A percentile compares a stretch with the other conserved stretches of the same genome.
phyloP scores from a whole-genome alignment of 2,888 invertebrate genomes.

The Pinctada fucata region DNA sequence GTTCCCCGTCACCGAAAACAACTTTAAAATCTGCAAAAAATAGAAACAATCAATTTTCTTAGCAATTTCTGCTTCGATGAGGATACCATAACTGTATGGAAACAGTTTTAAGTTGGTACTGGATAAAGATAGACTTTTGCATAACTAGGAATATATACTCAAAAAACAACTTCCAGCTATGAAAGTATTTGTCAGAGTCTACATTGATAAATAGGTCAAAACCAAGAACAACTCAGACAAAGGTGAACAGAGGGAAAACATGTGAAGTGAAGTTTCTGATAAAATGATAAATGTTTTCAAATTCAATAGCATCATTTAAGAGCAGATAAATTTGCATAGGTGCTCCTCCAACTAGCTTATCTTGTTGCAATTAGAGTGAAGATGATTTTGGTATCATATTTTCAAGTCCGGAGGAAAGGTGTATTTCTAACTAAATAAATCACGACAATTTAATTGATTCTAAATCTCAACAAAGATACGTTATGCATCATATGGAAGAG shows the following conservation, averaged over 20 bases:
- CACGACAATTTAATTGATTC: conserved; percentile 1
- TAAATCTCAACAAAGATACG: not conserved
- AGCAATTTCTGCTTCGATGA: conserved; percentile 12
- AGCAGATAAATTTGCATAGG: too few relatives aligned
- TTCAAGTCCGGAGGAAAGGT: conserved; percentile 15
- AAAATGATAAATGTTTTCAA: too few relatives aligned
- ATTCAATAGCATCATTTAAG: too few relatives aligned
- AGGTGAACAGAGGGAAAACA: not conserved
- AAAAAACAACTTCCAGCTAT: not conserved
- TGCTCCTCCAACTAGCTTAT: not conserved
- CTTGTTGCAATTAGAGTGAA: not conserved
- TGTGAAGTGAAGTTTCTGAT: not conserved
- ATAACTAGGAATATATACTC: not conserved
- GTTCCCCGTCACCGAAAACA: not conserved
- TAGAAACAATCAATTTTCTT: conserved; percentile 14
- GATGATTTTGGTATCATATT: not conserved
- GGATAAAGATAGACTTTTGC: conserved; percentile 7
- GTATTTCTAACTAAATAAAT: not conserved
- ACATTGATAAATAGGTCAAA: not conserved
- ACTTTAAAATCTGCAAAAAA: conserved; percentile 4
- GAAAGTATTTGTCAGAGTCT: not conserved
- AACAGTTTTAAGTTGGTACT: too few relatives aligned
- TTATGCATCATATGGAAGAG: not conserved
- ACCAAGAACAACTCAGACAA: not conserved
- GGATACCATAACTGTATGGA: not conserved